These are phyloP conservation scores for Harpegnathos saltator DNA, from an alignment of 1,140 invertebrate species.

Conservation along the genomic window DNA sequence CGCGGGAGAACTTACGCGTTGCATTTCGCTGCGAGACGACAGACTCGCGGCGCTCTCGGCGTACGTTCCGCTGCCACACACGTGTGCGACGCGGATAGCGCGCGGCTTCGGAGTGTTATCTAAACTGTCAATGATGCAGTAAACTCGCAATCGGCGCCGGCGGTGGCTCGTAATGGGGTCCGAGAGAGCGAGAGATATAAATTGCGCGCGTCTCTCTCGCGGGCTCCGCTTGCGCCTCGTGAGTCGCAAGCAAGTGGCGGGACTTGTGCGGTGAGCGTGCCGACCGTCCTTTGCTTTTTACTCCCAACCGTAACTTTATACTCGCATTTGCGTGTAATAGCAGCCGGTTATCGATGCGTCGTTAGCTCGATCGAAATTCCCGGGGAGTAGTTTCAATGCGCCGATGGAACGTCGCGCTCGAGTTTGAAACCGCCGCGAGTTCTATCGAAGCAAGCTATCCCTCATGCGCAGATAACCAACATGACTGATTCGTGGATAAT, in stretches of 20 bases:
- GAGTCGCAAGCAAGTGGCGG: not conserved
- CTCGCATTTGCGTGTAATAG: not conserved
- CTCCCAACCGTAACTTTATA: not conserved
- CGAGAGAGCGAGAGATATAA: not conserved
- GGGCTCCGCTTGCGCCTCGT: not conserved
- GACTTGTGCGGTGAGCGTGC: slow-evolving; percentile 1
- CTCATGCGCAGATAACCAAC: too few relatives aligned
- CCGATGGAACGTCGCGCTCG: too few relatives aligned
- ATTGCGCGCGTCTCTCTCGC: too few relatives aligned
- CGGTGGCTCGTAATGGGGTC: slow-evolving; percentile 21
- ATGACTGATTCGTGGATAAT: too few relatives aligned
- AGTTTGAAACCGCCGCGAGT: too few relatives aligned
- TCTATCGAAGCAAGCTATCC: too few relatives aligned
- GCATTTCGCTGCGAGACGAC: slow-evolving; percentile 24
- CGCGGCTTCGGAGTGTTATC: slow-evolving; percentile 26
- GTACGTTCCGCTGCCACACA: slow-evolving; percentile 4
- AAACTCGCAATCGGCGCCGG: slow-evolving; percentile 22
- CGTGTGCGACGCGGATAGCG: slow-evolving; percentile 15
- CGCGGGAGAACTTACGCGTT: slow-evolving; percentile 21
- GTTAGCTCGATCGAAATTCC: slow-evolving; percentile 17
- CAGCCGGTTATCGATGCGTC: slow-evolving; percentile 21
- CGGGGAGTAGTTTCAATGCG: too few relatives aligned
- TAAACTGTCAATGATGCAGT: slow-evolving; percentile 55
- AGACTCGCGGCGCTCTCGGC: slow-evolving; percentile 5
- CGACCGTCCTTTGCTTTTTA: not conserved